Base-by-base conservation (phyloP, 2,113 vertebrate genomes). In the Octodon degus region DNA sequence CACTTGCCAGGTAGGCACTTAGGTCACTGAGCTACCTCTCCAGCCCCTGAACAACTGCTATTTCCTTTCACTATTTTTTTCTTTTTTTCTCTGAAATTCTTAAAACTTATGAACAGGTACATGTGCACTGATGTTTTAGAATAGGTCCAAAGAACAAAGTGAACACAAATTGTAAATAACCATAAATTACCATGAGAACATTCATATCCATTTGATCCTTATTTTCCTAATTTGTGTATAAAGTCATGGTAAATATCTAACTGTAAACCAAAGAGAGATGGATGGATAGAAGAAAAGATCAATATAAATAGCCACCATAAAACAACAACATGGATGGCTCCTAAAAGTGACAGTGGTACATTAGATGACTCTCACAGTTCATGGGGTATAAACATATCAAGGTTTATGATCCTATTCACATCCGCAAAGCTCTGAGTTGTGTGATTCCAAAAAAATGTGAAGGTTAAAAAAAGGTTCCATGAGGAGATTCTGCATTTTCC, bases 231-330 rank as follows among this genome's bases (percentile, higher is more conserved):
- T 74, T 83, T 37, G 34, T 37, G 40, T 88, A 68, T 67, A 65
- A 92, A 90, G 19, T 40, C 40, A 47, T 63, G 47, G 37, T 58
- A 95, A 93, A 86, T 60, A 86, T 60, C 43, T 88, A 62, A 93
- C 6, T 65, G 53, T 53, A 90, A 97, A 22, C 27, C 63, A 83
- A 88, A 89, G 60, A n/a, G 19, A 81, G 72, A 24, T n/a, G 34
- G 30, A 68, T 77, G 67, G 86, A 20, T 87, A 80, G 14, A 93
- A 86, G 11, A 93, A 40, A 24, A 93, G 65, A 50, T 91, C 50
- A 63, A 24, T 65, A 76, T 70, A 86, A 88, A 90, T 5, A 20
- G 0, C 24, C n/a, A 63, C 50, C 7, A 55, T 12, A 7, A 77
- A 80, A 50, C 8, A 60, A 88, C 1, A 43, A 74, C 70, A 55